These are phyloP conservation scores for Ochotona princeps DNA, from an alignment of 2,113 vertebrate genomes.

Conservation along the genomic window DNA sequence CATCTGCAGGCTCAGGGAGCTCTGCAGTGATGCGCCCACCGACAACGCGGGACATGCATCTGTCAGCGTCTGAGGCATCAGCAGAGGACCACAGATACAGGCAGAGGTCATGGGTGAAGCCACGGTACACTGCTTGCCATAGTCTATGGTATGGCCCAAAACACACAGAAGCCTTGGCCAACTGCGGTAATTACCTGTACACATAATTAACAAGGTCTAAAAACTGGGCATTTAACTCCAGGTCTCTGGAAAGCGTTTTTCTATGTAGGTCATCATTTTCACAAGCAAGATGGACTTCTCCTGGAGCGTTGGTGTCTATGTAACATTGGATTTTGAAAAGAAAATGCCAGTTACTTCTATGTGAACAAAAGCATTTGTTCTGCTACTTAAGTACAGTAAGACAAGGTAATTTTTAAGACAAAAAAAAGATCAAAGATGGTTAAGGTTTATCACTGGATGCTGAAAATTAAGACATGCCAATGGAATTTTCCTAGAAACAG, in stretches of 20 bases:
- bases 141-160: constrained; percentile 68
- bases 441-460: background rate
- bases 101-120: constrained; percentile 29
- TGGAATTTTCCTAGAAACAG: background rate
- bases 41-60: background rate
- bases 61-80: no score
- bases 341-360: constrained; percentile 78
- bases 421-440: constrained; percentile 27
- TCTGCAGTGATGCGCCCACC: background rate
- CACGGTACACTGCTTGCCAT: constrained; percentile 60
- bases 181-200: constrained; percentile 95
- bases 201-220: constrained; percentile 99
- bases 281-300: constrained; percentile 99
- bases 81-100: no score
- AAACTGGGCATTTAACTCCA: constrained; percentile 99
- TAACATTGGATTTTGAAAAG: constrained; percentile 44
- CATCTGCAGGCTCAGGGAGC: background rate
- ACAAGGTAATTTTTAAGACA: constrained; percentile 41
- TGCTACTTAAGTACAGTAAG: constrained; percentile 31
- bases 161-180: constrained; percentile 83
- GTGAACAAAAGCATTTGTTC: constrained; percentile 62
- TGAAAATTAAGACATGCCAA: constrained; percentile 6
- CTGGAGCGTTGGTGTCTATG: constrained; percentile 95
- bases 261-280: constrained; percentile 99
- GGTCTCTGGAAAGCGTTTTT: constrained; percentile 99